Base-by-base conservation (phyloP, 37 sponge, comb jelly and placozoan genomes). In the Cliona cf. orientalis region DNA sequence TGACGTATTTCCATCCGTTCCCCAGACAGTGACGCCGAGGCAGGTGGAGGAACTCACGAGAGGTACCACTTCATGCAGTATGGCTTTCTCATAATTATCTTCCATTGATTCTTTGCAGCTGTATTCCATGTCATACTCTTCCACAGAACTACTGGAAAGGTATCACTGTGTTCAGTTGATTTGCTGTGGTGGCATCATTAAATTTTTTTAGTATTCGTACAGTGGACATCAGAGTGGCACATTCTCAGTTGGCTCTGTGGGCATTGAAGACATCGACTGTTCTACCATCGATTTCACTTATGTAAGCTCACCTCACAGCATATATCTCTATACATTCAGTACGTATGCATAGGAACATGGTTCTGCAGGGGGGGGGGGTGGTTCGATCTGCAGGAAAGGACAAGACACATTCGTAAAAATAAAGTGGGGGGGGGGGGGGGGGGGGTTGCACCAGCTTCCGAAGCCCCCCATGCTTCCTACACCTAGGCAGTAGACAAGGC, bases 91-190 rank as follows among this genome's bases (percentile, higher is more conserved):
- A 31, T 72, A 28, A 29, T 49, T 72, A 37, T 31, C 19, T 31
- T 3, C 37, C 32, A 29, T 66, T 34, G 14, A 67, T 67, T 7
- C 39, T 35, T 3, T 43, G 44, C 36, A 89, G 92, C 92, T 32
- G 36, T 93, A 21, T 81, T 90, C 46, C 94, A 93, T 75, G 90
- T 90, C 5, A 89, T 93, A 61, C 81, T 93, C 31, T 76, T 93
- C 55, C 94, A 93, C 67, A 76, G 94, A 35, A 83, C 94, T 11
- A 89, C 79, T 49, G 94, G 94, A 26, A 93, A 93, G 84, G 90
- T 93, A 21, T 67, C 21, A 37, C 11, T 35, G 34, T 29, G 7
- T 5, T 38, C 14, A 35, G 40, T 5, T 5, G 67, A 5, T 5
- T 66, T 31, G 12, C 5, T 3, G 11, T 49, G 55, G 11, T 49